A percentile compares a stretch with the other conserved stretches of the same genome.
These are phyloP conservation scores for Athalia rosae DNA, from an alignment of 2,888 invertebrate species.

Conservation along the genomic window DNA sequence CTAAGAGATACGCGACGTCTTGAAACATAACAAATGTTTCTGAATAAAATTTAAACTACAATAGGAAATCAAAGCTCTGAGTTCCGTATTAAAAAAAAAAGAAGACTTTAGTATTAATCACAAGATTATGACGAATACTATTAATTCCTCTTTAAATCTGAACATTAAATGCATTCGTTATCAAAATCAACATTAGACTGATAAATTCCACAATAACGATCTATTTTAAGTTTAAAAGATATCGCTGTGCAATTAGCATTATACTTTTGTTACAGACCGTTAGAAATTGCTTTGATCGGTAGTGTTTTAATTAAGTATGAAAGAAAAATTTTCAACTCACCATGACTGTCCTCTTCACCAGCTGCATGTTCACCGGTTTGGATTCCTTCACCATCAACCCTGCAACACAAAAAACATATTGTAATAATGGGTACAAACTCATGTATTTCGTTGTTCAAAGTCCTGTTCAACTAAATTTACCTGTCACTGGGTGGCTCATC, in stretches of 20 bases:
- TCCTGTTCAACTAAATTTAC: slow-evolving; percentile 56
- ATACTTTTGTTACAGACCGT: not conserved
- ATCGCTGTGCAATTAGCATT: slow-evolving; percentile 21
- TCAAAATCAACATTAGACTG: slow-evolving; percentile 4
- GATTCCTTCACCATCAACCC: slow-evolving; percentile 69
- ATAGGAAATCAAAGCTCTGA: slow-evolving; percentile 1
- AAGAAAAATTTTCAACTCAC: slow-evolving; percentile 60
- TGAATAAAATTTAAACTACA: not conserved
- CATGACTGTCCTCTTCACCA: slow-evolving; percentile 70
- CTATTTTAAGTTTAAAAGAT: slow-evolving; percentile 10
- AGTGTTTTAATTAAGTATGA: slow-evolving; percentile 35
- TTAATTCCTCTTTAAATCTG: slow-evolving; percentile 24
- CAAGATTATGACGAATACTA: slow-evolving; percentile 4
- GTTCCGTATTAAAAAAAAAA: slow-evolving; percentile 1
- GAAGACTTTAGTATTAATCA: not conserved
- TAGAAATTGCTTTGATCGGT: slow-evolving; percentile 5
- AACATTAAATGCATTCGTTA: slow-evolving; percentile 1
- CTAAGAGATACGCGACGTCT: not conserved
- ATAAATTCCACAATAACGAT: slow-evolving; percentile 29
- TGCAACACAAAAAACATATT: slow-evolving; percentile 51
- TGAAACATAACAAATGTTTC: not conserved
- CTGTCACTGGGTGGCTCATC: slow-evolving; percentile 71
- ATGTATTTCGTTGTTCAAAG: not conserved
- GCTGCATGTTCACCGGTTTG: slow-evolving; percentile 62
- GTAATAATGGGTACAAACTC: not conserved